Conservation (phyloP, 2,113 vertebrate species). For the Falcunculus frontatus region DNA sequence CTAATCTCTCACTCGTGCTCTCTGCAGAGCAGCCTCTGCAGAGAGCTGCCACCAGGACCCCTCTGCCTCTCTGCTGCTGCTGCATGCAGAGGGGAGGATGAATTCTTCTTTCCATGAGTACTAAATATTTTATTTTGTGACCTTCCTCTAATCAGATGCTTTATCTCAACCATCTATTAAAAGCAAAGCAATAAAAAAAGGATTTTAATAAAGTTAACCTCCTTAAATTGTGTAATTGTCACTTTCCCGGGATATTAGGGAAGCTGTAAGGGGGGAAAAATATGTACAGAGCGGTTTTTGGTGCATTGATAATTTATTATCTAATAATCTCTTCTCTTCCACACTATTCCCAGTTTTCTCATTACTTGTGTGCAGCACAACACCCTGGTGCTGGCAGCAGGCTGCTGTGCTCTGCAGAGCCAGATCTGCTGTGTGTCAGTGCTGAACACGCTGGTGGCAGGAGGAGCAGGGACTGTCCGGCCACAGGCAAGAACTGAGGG, state of each 20-base stretch:
- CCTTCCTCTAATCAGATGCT: conserved; percentile 37
- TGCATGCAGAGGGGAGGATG: not conserved
- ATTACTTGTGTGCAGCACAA: conserved; percentile 27
- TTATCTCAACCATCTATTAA: conserved; percentile 3
- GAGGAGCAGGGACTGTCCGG: not conserved
- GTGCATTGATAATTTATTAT: conserved; percentile 60
- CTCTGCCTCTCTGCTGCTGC: not conserved
- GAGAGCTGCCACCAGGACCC: not conserved
- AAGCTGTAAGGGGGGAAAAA: not conserved
- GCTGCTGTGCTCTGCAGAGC: conserved; percentile 10
- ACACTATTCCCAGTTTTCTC: conserved; percentile 52
- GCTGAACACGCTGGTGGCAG: not conserved
- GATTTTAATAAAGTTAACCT: conserved; percentile 60
- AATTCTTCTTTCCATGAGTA: not conserved
- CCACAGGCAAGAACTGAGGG: not conserved
- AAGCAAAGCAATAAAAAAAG: conserved; percentile 30
- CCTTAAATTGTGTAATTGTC: conserved; percentile 60
- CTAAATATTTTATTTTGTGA: conserved; percentile 50
- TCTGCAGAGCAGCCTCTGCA: not conserved
- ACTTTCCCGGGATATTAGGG: conserved; percentile 25
- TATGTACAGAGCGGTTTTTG: conserved; percentile 12
- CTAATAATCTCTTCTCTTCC: conserved; percentile 57
- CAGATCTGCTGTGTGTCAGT: not conserved
- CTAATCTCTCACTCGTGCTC: accelerated
- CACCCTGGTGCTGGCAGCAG: not conserved